These are phyloP conservation scores for Leptinotarsa texana DNA, from an alignment of 1,140 invertebrate genomes.

Conservation along the genomic window DNA sequence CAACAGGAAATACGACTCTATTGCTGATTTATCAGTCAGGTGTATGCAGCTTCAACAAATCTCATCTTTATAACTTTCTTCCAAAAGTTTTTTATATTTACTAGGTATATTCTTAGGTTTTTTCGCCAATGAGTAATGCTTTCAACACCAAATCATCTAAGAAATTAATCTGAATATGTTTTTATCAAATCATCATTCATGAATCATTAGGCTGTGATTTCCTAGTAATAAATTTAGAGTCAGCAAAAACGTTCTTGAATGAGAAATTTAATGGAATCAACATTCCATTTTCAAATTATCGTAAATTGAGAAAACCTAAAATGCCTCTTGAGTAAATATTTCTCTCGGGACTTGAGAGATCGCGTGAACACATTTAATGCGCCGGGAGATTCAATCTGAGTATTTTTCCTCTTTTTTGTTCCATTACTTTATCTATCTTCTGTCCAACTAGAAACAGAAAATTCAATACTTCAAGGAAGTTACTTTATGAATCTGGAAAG, in stretches of 20 bases:
- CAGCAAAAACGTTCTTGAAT: not conserved
- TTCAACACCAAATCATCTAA: too few relatives aligned
- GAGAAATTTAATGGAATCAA: not conserved
- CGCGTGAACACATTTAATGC: not conserved
- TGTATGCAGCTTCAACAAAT: too few relatives aligned
- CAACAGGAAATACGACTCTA: too few relatives aligned
- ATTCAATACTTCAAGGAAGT: too few relatives aligned
- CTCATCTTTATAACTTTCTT: too few relatives aligned
- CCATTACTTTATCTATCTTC: not conserved
- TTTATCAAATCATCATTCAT: not conserved
- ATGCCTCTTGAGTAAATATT: not conserved
- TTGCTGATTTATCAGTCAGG: too few relatives aligned
- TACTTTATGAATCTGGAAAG: too few relatives aligned
- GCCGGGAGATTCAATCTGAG: not conserved
- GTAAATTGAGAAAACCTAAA: slow-evolving; percentile 6
- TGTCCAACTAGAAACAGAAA: not conserved
- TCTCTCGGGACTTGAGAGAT: not conserved
- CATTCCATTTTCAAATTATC: not conserved
- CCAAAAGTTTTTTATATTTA: too few relatives aligned
- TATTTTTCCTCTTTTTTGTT: not conserved
- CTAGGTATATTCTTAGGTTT: too few relatives aligned
- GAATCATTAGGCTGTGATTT: not conserved
- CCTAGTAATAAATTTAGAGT: not conserved
- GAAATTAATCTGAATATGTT: too few relatives aligned
- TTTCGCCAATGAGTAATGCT: too few relatives aligned